Base-by-base conservation (phyloP, 2,797 vertebrate genomes). In the Xyrichtys novacula region DNA sequence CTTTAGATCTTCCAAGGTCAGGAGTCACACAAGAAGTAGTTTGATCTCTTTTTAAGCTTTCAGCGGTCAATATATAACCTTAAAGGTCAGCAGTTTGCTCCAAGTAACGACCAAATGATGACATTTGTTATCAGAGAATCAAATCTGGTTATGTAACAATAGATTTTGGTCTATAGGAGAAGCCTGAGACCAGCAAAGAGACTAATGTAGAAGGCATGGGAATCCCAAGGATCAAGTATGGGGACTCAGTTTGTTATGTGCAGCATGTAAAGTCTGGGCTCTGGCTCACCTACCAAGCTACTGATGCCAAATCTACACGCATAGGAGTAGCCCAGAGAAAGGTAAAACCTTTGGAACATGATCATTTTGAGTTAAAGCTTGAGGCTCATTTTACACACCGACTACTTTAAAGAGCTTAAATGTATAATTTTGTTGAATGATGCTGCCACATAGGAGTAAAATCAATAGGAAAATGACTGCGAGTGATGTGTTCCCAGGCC, bases 281-380 rank as follows among this genome's bases (percentile, higher is more conserved):
- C 7, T 98, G 97, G 97, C 94, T 99, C 8, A 97, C 96, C 0
- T 98, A 98, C 90, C 96, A 97, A 83, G 93, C 96, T 17, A 88
- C 92, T 61, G 95, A 98, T 67, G 88, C 93, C 6, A 97, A 97
- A 76, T 95, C 95, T 14, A 92, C 94, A 48, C 92, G 93, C 28
- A 93, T 96, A 90, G 95, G 94, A 11, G 92, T 88, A 22, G 65
- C 92, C 42, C 95, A 95, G 49, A 91, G 96, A 25, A 96, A 96
- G 95, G 97, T 98, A 85, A 77, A n/a, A 25, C 5, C 19, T 40
- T 26, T 39, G 25, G 55, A 0, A 25, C 20, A 14, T 4, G 6
- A 26, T 76, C 3, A 34, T 17, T 29, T 14, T n/a, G 38, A 5
- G 57, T 44, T 22, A 44, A 40, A 48, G 7, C 32, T 11, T 25